These are phyloP conservation scores for Halcyon malimbica DNA, from an alignment of 2,113 vertebrate species.

Conservation along the genomic window DNA sequence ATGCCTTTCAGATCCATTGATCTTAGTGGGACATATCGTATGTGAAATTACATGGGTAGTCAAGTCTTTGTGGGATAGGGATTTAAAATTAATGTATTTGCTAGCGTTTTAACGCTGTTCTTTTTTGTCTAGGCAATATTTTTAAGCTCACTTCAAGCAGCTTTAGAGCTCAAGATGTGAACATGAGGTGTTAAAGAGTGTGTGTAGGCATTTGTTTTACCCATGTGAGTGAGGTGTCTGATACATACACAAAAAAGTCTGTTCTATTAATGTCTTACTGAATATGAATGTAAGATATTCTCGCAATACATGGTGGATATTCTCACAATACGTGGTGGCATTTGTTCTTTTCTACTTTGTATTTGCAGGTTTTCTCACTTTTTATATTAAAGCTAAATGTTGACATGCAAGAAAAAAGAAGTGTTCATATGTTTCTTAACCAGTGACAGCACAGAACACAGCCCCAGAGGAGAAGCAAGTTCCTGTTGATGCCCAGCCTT, in stretches of 20 bases:
- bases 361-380: background rate
- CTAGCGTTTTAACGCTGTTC: background rate
- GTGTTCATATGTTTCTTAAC: background rate
- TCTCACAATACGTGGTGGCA: fast-evolving
- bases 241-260: background rate
- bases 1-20: background rate
- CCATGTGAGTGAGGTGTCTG: background rate
- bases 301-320: background rate
- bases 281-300: background rate
- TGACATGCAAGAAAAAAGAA: background rate
- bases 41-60: background rate
- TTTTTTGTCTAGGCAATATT: background rate
- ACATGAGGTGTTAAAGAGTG: background rate
- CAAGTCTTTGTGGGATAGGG: background rate
- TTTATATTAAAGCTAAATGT: background rate
- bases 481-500: background rate
- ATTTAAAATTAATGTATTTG: background rate
- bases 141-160: background rate
- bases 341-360: background rate
- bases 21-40: background rate
- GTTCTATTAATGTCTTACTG: background rate
- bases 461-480: background rate
- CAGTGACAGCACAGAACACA: background rate
- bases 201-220: constrained; percentile 31
- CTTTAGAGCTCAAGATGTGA: background rate